phyloP scores from a whole-genome alignment of 2,797 vertebrate genomes.

The Perodicticus potto region DNA sequence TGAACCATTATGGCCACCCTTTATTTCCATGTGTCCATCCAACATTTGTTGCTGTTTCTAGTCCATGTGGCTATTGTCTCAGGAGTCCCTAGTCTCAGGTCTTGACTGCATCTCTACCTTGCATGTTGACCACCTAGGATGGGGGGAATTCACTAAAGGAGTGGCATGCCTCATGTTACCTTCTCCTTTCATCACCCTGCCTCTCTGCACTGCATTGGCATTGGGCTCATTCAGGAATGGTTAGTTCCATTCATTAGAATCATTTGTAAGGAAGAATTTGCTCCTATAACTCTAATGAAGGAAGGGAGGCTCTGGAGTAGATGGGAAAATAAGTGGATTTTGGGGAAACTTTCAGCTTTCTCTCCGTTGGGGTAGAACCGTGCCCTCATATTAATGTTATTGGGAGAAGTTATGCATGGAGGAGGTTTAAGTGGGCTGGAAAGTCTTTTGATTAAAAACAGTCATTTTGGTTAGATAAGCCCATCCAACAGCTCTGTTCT shows the following conservation, averaged over 20 bases:
- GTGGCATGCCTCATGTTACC: conserved; percentile 56
- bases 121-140: conserved; percentile 72
- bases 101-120: conserved; percentile 53
- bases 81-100: conserved; percentile 24
- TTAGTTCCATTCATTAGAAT: too few relatives aligned
- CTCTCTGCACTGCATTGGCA: conserved; percentile 35
- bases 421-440: background rate
- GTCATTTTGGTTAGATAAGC: background rate
- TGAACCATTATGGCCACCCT: background rate
- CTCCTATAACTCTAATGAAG: background rate
- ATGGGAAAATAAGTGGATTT: background rate
- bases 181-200: background rate
- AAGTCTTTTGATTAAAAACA: background rate
- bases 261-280: background rate
- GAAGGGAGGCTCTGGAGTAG: background rate
- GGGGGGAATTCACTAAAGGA: background rate
- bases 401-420: background rate
- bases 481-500: background rate
- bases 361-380: background rate
- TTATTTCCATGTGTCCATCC: conserved; percentile 22
- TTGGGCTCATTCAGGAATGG: conserved; percentile 32
- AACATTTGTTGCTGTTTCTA: conserved; percentile 45
- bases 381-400: background rate
- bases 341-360: background rate
- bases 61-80: conserved; percentile 59